Conservation (phyloP, 2,797 vertebrate genomes). For the Emydoidea blandingii region DNA sequence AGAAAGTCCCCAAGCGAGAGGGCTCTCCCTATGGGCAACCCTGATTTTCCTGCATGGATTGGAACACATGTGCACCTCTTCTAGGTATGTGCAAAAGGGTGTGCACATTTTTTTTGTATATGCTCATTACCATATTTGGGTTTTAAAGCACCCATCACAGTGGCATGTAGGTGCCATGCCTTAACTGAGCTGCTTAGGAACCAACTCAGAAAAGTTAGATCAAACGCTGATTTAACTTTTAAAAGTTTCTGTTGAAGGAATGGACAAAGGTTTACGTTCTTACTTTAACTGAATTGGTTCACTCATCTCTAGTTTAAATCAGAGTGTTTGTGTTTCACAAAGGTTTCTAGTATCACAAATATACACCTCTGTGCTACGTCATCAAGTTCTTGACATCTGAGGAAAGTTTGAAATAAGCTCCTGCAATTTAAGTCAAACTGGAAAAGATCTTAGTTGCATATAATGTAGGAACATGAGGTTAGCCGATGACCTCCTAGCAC, state of each 20-base stretch:
- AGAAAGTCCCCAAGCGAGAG: background rate
- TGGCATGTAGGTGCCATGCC: background rate
- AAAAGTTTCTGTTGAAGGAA: background rate
- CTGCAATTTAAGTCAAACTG: background rate
- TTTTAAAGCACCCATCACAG: background rate
- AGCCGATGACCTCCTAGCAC: background rate
- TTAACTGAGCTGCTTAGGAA: background rate
- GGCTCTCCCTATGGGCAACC: background rate
- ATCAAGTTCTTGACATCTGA: background rate
- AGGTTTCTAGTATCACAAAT: conserved; percentile 12
- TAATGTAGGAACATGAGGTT: background rate
- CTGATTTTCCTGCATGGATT: background rate
- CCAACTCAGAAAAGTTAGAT: background rate
- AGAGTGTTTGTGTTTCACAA: conserved; percentile 2
- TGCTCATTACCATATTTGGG: background rate
- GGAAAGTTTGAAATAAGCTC: background rate
- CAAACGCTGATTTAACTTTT: background rate
- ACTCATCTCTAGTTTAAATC: background rate
- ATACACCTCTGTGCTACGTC: background rate
- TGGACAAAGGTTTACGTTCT: background rate
- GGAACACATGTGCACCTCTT: background rate
- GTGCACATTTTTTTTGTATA: background rate
- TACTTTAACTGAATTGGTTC: background rate
- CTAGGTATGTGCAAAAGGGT: background rate
- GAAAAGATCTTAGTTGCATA: background rate